Conservation (phyloP, 2,113 vertebrate genomes). For the Ailuropoda melanoleuca region DNA sequence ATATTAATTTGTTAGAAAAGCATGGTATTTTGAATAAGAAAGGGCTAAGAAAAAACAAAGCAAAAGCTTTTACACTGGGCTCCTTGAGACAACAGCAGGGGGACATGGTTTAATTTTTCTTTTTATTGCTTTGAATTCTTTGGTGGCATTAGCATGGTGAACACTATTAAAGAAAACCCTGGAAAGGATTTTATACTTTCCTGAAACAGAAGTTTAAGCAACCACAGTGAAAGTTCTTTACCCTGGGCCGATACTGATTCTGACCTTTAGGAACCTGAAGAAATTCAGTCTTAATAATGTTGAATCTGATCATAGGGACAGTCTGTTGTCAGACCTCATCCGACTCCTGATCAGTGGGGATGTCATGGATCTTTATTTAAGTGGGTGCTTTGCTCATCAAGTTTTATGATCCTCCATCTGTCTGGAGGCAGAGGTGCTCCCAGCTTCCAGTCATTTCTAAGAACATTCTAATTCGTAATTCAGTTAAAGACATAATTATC, state of each 20-base stretch:
- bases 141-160: background rate
- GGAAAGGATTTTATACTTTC: background rate
- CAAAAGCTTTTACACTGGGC: background rate
- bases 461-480: background rate
- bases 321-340: background rate
- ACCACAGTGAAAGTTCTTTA: background rate
- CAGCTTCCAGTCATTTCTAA: conserved; percentile 9
- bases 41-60: background rate
- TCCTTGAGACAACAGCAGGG: background rate
- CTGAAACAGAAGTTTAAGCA: background rate
- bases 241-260: background rate
- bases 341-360: background rate
- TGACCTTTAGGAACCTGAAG: background rate
- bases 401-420: background rate
- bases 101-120: background rate
- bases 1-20: conserved; percentile 22
- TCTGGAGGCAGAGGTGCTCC: background rate
- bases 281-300: background rate
- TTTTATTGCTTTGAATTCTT: background rate
- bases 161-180: background rate
- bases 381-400: background rate
- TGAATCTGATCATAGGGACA: background rate
- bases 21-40: conserved; percentile 16
- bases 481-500: background rate
- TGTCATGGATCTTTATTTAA: background rate